These are phyloP conservation scores for Pardosa pseudoannulata DNA, from an alignment of 2,888 invertebrate species.

Conservation along the genomic window DNA sequence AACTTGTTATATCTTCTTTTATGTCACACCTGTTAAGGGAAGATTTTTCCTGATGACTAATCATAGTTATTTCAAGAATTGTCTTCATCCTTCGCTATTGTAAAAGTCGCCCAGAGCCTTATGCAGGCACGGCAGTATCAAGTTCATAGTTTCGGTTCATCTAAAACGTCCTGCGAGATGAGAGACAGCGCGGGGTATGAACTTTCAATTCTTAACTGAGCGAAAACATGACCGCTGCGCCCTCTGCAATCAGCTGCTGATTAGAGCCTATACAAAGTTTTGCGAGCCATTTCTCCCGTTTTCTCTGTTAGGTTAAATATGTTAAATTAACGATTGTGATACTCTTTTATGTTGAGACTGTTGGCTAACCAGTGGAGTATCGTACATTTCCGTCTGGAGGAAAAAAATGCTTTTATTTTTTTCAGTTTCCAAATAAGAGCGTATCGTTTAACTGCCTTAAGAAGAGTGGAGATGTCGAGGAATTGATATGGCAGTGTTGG, in stretches of 20 bases:
- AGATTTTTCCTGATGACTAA: too few species aligned
- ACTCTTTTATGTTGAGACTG: not conserved
- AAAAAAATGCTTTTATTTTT: too few species aligned
- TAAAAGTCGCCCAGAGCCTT: too few species aligned
- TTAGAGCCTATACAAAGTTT: not conserved
- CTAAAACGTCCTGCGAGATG: not conserved
- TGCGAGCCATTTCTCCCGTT: not conserved
- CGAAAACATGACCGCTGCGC: slow-evolving; percentile 30
- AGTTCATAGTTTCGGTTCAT: not conserved
- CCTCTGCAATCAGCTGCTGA: slow-evolving; percentile 14
- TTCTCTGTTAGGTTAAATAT: not conserved
- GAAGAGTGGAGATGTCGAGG: too few species aligned
- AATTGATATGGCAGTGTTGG: too few species aligned
- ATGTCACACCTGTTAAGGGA: too few species aligned
- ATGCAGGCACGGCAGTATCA: not conserved
- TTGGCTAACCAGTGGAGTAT: not conserved
- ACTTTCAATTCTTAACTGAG: slow-evolving; percentile 34
- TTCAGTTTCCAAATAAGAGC: too few species aligned
- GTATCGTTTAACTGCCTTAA: too few species aligned
- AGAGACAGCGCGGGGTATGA: slow-evolving; percentile 36
- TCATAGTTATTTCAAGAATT: too few species aligned
- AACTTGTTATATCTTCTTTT: too few species aligned
- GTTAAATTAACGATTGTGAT: not conserved
- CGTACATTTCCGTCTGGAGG: too few species aligned
- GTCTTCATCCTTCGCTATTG: too few species aligned